Base-by-base conservation (phyloP, 2,888 invertebrate species). In the Aricia artaxerxes region DNA sequence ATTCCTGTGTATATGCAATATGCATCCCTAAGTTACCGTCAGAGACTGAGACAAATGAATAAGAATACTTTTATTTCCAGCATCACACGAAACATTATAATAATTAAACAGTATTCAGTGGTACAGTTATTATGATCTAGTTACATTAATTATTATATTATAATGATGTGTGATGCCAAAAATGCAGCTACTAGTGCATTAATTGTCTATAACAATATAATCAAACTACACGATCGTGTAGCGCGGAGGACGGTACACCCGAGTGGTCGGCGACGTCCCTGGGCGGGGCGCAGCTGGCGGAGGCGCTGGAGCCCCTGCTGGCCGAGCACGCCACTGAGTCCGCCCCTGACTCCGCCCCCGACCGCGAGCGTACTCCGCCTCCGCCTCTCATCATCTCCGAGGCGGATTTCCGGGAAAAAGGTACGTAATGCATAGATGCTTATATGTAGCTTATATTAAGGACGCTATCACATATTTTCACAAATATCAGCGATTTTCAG, bases 351-450 rank as follows among this genome's bases (percentile, higher is more conserved):
- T 88, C 88, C 79, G 88, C 82, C 80, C 85, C 84, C 0, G 86
- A 87, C 13, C 86, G 87, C 64, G 87, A 38, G 3, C 80, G 81
- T 79, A 85, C 84, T 0, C 87, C 88, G n/a, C 87, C 89, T 53
- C 89, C 92, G 72, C 94, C 94, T 38, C 81, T 90, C 53, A 87
- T 94, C 84, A 94, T 94, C 79, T 94, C 94, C 0, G 94, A 95
- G 83, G 94, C 94, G 0, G 94, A 94, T 83, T 94, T 95, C 81
- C 85, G 92, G 53, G 94, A 95, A 83, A 94, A 94, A 84, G 94
- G 94, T 94, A 9, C 1, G 44, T 72, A 35, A 72, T 35, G 49
- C 24, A 2, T 69, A 44, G 44, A 44, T 44, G 44, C 7, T 44
- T 6, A 44, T 44, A n/a, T n/a, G n/a, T n/a, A 7, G 44, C 7